These are phyloP conservation scores for Megaustenia siamemsis DNA, from an alignment of 2,888 invertebrate species.

Conservation along the genomic window DNA sequence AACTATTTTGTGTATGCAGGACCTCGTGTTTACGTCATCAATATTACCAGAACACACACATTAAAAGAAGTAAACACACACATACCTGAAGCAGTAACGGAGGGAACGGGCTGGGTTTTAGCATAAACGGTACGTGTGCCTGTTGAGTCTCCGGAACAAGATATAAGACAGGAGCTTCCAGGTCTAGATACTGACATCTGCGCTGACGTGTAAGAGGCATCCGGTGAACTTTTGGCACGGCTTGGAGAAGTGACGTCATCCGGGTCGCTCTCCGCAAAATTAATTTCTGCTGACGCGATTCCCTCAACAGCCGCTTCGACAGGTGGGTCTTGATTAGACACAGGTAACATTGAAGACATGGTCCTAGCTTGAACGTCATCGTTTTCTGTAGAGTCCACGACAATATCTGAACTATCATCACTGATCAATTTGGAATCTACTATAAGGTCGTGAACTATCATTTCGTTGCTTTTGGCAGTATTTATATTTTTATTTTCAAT, in stretches of 20 bases:
- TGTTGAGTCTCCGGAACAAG: constrained; percentile 6
- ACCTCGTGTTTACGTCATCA: background rate
- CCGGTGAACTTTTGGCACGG: background rate
- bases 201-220: background rate
- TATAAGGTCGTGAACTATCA: background rate
- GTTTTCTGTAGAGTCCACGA: constrained; percentile 51
- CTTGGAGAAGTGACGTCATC: background rate
- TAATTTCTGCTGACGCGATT: constrained; percentile 27
- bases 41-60: too few species aligned
- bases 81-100: constrained; percentile 38
- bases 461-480: background rate
- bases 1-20: too few species aligned
- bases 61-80: too few species aligned
- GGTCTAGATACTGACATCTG: background rate
- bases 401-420: constrained; percentile 41
- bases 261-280: background rate
- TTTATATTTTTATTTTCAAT: background rate
- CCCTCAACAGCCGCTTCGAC: constrained; percentile 43
- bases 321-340: constrained; percentile 33
- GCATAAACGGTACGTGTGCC: constrained; percentile 38
- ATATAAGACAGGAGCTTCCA: background rate
- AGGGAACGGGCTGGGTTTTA: constrained; percentile 44
- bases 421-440: constrained; percentile 13
- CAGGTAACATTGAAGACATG: background rate
- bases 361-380: constrained; percentile 21